phyloP scores from a whole-genome alignment of 64 coral and sea anemone species.

The Platygyra sinensis region DNA sequence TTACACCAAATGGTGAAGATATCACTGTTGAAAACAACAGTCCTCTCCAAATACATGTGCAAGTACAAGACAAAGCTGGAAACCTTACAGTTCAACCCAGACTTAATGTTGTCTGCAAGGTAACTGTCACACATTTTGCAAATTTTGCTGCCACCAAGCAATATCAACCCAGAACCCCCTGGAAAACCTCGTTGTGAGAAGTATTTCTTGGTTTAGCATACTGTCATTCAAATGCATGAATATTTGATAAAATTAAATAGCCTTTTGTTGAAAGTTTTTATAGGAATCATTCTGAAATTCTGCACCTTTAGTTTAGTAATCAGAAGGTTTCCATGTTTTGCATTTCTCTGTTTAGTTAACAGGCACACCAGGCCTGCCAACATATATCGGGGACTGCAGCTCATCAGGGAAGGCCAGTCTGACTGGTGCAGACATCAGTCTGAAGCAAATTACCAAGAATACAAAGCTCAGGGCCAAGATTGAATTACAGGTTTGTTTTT shows the following conservation, averaged over 20 bases:
- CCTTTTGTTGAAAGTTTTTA: not conserved
- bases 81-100: constrained; percentile 88
- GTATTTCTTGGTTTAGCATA: too few relatives aligned
- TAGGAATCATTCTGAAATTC: not conserved
- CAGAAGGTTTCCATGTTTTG: not conserved
- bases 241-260: too few relatives aligned
- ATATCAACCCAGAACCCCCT: too few relatives aligned
- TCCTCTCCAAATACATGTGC: constrained; percentile 62
- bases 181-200: too few relatives aligned
- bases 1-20: constrained; percentile 48
- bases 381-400: constrained; percentile 90
- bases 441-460: constrained; percentile 63
- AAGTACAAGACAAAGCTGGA: constrained; percentile 94
- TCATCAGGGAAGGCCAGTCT: constrained; percentile 83
- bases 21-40: constrained; percentile 81
- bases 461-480: constrained; percentile 91
- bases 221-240: too few relatives aligned
- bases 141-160: not conserved
- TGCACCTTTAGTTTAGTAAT: too few relatives aligned
- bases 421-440: constrained; percentile 70
- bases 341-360: constrained; percentile 53
- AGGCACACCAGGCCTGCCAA: constrained; percentile 75
- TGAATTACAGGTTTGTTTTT: constrained; percentile 80
- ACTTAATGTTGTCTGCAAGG: constrained; percentile 98
- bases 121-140: constrained; percentile 5